phyloP scores from a whole-genome alignment of 2,113 vertebrate genomes.

The Erythrocercus mccallii region DNA sequence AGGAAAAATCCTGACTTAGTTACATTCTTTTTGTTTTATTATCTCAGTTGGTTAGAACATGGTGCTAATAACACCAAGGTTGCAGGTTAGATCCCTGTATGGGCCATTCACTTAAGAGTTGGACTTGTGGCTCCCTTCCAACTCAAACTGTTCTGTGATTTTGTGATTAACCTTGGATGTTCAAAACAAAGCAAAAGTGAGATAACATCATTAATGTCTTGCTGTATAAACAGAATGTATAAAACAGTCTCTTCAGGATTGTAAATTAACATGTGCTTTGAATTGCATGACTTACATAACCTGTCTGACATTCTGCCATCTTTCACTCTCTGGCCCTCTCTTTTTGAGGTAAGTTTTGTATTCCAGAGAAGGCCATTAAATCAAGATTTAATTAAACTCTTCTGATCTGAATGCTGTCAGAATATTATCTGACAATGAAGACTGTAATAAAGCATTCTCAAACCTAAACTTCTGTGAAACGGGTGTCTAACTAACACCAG shows the following conservation, averaged over 20 bases:
- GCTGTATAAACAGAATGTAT: constrained; percentile 32
- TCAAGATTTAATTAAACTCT: background rate
- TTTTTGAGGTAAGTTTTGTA: background rate
- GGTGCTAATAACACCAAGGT: background rate
- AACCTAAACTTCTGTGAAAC: background rate
- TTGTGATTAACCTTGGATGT: constrained; percentile 17
- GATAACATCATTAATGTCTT: constrained; percentile 42
- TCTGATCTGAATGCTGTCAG: background rate
- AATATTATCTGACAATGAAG: background rate
- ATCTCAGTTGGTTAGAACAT: background rate
- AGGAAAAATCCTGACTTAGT: background rate
- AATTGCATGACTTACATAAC: constrained; percentile 1
- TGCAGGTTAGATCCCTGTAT: background rate
- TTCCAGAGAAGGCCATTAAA: background rate
- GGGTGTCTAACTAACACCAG: background rate
- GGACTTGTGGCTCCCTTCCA: background rate
- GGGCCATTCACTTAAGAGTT: background rate
- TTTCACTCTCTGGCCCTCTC: background rate
- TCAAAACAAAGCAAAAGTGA: constrained; percentile 20
- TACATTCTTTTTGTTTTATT: background rate
- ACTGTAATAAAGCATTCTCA: background rate
- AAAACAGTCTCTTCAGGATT: constrained; percentile 2
- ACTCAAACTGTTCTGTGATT: background rate
- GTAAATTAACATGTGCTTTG: background rate
- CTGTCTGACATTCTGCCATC: constrained; percentile 10